These are phyloP conservation scores for Ylistrum balloti DNA, from an alignment of 1,140 invertebrate genomes.

Conservation along the genomic window DNA sequence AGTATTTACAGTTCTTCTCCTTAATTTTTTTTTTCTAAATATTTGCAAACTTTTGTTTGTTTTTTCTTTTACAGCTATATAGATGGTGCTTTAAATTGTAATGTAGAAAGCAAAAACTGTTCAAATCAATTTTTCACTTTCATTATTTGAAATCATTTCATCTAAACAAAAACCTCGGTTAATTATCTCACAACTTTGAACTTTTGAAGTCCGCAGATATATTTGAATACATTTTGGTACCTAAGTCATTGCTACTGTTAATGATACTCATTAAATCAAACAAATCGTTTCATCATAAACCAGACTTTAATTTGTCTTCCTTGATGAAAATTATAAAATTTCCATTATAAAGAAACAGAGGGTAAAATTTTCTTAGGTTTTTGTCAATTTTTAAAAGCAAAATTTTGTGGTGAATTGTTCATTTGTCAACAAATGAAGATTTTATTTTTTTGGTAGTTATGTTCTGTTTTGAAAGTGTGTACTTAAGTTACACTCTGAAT, in stretches of 20 bases:
- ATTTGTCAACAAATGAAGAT: too few species aligned
- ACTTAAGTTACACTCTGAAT: too few species aligned
- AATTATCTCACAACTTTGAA: neutral
- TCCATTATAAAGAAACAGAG: too few species aligned
- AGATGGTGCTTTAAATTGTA: slow-evolving; percentile 14
- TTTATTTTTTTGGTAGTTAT: too few species aligned
- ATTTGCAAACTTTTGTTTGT: slow-evolving; percentile 36
- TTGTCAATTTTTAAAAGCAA: neutral
- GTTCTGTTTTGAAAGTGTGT: too few species aligned
- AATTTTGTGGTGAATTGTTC: neutral
- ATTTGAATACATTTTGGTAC: neutral
- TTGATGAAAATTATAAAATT: neutral
- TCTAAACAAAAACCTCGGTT: neutral
- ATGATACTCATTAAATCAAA: too few species aligned
- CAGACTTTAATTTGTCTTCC: neutral
- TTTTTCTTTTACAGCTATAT: neutral
- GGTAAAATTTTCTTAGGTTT: too few species aligned
- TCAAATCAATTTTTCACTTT: neutral
- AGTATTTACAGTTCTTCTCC: slow-evolving; percentile 5
- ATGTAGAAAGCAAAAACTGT: slow-evolving; percentile 17
- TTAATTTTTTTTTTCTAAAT: neutral
- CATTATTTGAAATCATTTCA: neutral
- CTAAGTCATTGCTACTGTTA: neutral
- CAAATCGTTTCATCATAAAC: neutral
- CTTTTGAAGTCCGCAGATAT: neutral